Conservation (phyloP, 2,113 vertebrate genomes). For the Trematomus loennbergii region DNA sequence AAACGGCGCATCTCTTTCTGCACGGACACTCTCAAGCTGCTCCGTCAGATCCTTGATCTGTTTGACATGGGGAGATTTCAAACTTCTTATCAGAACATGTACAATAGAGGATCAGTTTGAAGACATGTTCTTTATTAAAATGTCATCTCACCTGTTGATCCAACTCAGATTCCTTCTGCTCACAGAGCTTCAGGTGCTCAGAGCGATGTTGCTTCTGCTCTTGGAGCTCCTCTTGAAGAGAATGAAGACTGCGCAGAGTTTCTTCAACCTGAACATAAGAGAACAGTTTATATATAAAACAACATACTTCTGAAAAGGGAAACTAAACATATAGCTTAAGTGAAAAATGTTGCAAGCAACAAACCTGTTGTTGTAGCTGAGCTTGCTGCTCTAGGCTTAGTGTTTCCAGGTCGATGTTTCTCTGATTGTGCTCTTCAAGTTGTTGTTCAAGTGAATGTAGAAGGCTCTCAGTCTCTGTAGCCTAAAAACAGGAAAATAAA, state of each 20-base stretch:
- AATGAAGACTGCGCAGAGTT: not conserved
- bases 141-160: conserved; percentile 16
- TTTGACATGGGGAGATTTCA: not conserved
- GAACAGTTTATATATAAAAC: not conserved
- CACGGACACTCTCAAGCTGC: conserved; percentile 45
- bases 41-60: conserved; percentile 12
- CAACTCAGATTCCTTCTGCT: conserved; percentile 1
- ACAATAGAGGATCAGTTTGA: not conserved
- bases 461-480: conserved; percentile 12
- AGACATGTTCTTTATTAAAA: not conserved
- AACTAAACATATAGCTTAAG: not conserved
- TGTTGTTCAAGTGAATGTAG: conserved; percentile 34
- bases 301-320: not conserved
- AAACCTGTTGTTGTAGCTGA: conserved; percentile 47
- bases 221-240: conserved; percentile 26
- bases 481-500: not conserved
- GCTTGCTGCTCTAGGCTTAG: conserved; percentile 4
- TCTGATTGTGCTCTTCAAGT: conserved; percentile 30
- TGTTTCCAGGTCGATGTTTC: conserved; percentile 4
- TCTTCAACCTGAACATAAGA: conserved; percentile 15
- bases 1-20: conserved; percentile 46
- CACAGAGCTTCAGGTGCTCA: not conserved
- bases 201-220: conserved; percentile 6
- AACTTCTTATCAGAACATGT: not conserved
- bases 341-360: not conserved